These are phyloP conservation scores for Callionymus lyra DNA, from an alignment of 2,113 vertebrate genomes.

Conservation along the genomic window DNA sequence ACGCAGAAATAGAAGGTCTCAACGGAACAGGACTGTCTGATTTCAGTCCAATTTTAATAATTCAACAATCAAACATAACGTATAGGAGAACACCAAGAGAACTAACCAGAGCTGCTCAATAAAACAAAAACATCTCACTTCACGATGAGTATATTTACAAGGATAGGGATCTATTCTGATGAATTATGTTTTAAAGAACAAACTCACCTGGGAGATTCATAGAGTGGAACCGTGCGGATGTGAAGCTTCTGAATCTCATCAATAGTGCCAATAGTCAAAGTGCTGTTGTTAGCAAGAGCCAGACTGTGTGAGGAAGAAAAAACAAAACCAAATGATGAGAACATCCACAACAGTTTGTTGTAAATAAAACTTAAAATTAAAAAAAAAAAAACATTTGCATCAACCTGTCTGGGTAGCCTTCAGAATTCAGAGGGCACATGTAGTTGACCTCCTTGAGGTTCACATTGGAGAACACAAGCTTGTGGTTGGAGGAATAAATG, in stretches of 20 bases:
- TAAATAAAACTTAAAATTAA: not conserved
- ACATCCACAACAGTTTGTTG: not conserved
- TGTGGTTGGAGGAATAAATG: slow-evolving; percentile 99
- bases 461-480: slow-evolving; percentile 97
- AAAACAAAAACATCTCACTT: not conserved
- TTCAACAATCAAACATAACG: not conserved
- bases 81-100: not conserved
- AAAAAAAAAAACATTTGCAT: not conserved
- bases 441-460: slow-evolving; percentile 99
- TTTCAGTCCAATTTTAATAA: slow-evolving; percentile 1
- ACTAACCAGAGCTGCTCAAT: no score
- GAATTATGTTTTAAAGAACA: not conserved
- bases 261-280: slow-evolving; percentile 94
- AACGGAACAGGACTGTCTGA: slow-evolving; percentile 2
- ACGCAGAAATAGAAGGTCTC: no score
- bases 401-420: slow-evolving; percentile 95
- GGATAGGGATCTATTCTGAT: not conserved
- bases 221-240: slow-evolving; percentile 93
- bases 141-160: slow-evolving; percentile 2
- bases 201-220: slow-evolving; percentile 88
- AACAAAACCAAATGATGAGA: not conserved
- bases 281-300: slow-evolving; percentile 97
- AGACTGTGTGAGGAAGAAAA: slow-evolving; percentile 56
- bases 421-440: slow-evolving; percentile 98
- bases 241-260: slow-evolving; percentile 98